Evolutionary conservation across 2,113 vertebrate species (phyloP), one percentile per base, ranked within the genome.

Genomic region (Oceanites oceanicus): DNA sequence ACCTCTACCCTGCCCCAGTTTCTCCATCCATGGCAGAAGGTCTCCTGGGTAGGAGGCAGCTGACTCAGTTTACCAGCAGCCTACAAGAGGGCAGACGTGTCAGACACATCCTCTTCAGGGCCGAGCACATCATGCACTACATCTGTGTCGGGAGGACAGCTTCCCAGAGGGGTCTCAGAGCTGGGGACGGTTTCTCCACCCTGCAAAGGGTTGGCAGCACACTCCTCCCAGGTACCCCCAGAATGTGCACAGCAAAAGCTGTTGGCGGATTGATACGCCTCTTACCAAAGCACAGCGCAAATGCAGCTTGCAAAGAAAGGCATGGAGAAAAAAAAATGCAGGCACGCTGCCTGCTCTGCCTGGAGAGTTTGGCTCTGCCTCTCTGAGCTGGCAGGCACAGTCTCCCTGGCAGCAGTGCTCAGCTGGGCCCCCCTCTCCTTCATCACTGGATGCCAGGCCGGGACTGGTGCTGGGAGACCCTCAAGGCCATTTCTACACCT

Each of bases 71-170:
- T 50, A 27, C 16, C 56, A 62, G 34, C 2, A 63, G 68, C 50
- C 74, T 92, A 50, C 0, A 0, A 84, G 80, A 62, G 7, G n/a
- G 16, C 52, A 50, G 61, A 50, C 19, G 34, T 11, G 0, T 52
- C 62, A 68, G 42, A 15, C 6, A 29, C n/a, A 44, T 29, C 49
- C 58, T 72, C 34, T 42, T 7, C 26, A 36, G 77, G 49, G 58
- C 20, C 0, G 0, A 72, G 67, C 29, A 30, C 58, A 30, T 18
- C 68, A 12, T 0, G 0, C 16, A 10, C 49, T 10, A 10, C 21
- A 7, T n/a, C 14, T 1, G 0, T 4, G 26, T 6, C 1, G 0
- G 19, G 18, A 22, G 26, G 10, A 10, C n/a, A 38, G 50, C 45
- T 66, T 38, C 49, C 15, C 81, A 36, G 36, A 29, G 56, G 42